Percentiles rank a stretch among this genome's conserved stretches.
phyloP scores from a whole-genome alignment of 2,888 invertebrate genomes.

The Philereme transversata region DNA sequence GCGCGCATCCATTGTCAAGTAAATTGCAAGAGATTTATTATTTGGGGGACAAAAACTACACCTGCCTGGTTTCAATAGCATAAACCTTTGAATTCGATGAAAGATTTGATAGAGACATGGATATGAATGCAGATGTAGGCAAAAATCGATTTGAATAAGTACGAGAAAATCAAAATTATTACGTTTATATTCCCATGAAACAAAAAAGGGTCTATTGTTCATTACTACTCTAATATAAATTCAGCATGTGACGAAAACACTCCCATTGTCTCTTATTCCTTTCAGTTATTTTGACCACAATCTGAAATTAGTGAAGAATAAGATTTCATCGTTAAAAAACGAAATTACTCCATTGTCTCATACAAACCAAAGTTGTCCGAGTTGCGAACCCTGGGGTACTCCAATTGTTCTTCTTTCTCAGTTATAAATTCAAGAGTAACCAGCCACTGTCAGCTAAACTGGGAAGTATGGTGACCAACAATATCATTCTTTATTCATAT shows the following conservation, averaged over 20 bases:
- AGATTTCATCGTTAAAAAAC: conserved; percentile 16
- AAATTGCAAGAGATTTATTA: conserved; percentile 57
- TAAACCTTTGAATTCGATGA: conserved; percentile 7
- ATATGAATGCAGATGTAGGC: conserved; percentile 22
- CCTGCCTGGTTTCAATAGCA: conserved; percentile 44
- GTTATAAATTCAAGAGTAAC: conserved; percentile 48
- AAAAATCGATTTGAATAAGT: conserved; percentile 9
- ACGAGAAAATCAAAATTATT: conserved; percentile 1
- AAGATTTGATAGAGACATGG: conserved; percentile 18
- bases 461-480: conserved; percentile 49
- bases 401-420: conserved; percentile 40
- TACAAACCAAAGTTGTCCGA: conserved; percentile 22
- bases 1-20: conserved; percentile 50
- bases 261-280: neutral
- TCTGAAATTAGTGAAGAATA: conserved; percentile 19
- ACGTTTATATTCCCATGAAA: conserved; percentile 1
- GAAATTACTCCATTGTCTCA: conserved; percentile 19
- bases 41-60: conserved; percentile 47
- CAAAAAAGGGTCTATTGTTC: neutral
- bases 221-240: neutral
- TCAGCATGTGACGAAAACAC: neutral
- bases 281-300: conserved; percentile 13
- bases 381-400: conserved; percentile 28
- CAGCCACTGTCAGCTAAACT: conserved; percentile 53
- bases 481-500: conserved; percentile 41